Evolutionary conservation across 2,888 invertebrate species (phyloP).

Genomic region (Leptinotarsa haldemani): DNA sequence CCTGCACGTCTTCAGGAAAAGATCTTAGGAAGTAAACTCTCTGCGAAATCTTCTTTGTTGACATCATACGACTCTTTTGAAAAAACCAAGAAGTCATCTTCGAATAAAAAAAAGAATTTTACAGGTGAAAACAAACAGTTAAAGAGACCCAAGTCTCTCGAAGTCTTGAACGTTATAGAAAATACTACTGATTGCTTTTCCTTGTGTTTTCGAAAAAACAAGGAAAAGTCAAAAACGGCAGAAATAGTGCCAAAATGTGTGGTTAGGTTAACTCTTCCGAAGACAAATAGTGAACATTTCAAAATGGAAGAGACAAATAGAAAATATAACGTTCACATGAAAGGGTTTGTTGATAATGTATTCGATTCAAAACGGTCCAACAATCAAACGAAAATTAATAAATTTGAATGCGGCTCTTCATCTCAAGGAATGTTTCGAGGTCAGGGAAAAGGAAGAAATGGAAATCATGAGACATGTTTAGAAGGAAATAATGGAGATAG

Average conservation of each 20-base stretch:
- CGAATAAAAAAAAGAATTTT: background rate
- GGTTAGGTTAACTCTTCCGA: slow-evolving; percentile 1
- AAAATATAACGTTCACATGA: background rate
- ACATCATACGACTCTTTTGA: background rate
- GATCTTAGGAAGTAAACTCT: background rate
- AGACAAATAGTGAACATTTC: background rate
- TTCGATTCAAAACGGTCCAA: background rate
- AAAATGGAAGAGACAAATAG: background rate
- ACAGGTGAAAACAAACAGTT: background rate
- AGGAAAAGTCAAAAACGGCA: background rate
- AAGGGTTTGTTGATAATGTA: background rate
- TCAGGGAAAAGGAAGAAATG: background rate
- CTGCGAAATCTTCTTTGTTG: background rate
- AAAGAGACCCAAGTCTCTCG: background rate
- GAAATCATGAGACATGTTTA: background rate
- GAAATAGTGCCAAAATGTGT: background rate
- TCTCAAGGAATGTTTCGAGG: background rate
- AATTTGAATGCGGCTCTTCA: background rate
- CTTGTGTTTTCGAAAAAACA: background rate
- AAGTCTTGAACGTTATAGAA: background rate
- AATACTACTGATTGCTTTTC: slow-evolving; percentile 5
- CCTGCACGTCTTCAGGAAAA: background rate
- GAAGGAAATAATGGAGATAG: background rate
- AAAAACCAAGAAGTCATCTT: background rate
- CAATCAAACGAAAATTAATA: background rate